phyloP scores from a whole-genome alignment of 2,113 vertebrate species.

The Leiothrix lutea region DNA sequence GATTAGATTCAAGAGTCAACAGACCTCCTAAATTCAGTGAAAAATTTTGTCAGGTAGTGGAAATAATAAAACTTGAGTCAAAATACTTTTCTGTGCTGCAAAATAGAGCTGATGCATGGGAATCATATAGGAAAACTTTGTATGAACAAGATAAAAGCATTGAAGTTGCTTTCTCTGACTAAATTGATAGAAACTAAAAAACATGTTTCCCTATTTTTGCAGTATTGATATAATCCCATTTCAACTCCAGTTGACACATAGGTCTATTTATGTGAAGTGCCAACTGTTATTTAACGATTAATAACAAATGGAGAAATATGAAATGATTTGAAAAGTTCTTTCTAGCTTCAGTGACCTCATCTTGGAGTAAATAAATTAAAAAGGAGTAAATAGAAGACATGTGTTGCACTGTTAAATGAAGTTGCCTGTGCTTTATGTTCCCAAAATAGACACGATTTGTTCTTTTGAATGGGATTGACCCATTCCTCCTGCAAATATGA shows the following conservation, averaged over 20 bases:
- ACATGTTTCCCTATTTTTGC: background rate
- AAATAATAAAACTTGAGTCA: background rate
- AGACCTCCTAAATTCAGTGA: background rate
- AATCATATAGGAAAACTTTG: background rate
- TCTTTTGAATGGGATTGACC: background rate
- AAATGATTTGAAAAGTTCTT: background rate
- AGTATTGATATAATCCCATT: background rate
- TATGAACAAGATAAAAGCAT: background rate
- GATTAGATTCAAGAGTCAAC: background rate
- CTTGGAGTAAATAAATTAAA: background rate
- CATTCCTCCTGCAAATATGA: background rate
- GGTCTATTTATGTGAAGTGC: background rate
- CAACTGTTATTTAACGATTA: background rate
- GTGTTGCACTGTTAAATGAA: background rate
- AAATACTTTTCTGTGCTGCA: background rate
- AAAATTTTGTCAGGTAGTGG: background rate
- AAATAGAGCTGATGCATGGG: fast-evolving
- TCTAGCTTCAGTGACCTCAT: background rate
- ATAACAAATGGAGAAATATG: background rate
- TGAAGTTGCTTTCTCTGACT: background rate
- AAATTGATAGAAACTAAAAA: background rate
- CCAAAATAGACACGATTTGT: background rate
- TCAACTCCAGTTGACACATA: background rate
- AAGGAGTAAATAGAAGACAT: background rate
- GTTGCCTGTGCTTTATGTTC: background rate